A percentile compares a stretch with the other conserved stretches of the same genome.
Conservation (phyloP, 2,113 vertebrate species). For the Macrotus californicus region DNA sequence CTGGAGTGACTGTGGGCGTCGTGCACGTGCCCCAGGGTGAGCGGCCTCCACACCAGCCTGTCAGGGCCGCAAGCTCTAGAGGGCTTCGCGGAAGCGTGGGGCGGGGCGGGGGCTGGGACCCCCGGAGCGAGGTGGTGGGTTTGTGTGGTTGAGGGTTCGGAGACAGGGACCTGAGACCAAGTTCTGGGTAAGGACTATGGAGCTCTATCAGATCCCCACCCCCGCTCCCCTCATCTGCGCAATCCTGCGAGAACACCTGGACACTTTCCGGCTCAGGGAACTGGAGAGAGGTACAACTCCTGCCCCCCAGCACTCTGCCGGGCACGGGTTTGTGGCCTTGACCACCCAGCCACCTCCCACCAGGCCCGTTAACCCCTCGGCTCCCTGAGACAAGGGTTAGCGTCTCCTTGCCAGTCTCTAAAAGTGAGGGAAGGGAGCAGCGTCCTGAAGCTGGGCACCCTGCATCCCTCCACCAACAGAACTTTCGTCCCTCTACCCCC, state of each 20-base stretch:
- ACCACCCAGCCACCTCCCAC: neutral
- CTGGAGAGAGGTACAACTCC: slow-evolving; percentile 2
- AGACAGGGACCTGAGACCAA: neutral
- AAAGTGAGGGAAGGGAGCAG: neutral
- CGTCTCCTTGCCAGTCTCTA: neutral
- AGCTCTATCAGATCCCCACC: neutral
- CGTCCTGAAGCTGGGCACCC: neutral
- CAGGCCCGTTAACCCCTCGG: neutral
- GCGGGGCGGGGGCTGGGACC: neutral
- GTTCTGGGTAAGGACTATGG: neutral
- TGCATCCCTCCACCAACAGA: fast-evolving
- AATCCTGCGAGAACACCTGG: neutral
- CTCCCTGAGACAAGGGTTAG: neutral
- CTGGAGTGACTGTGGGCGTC: slow-evolving; percentile 90
- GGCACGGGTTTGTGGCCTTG: neutral
- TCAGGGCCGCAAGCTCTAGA: neutral
- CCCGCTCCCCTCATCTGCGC: neutral
- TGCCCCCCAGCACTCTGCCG: neutral
- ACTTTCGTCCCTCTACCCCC: neutral
- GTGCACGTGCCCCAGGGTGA: slow-evolving; percentile 94
- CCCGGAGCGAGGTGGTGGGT: neutral
- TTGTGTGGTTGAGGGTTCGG: neutral
- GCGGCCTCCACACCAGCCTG: neutral
- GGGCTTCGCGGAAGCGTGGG: neutral
- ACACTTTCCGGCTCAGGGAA: neutral